phyloP scores from a whole-genome alignment of 2,113 vertebrate species.

The Serilophus lunatus region DNA sequence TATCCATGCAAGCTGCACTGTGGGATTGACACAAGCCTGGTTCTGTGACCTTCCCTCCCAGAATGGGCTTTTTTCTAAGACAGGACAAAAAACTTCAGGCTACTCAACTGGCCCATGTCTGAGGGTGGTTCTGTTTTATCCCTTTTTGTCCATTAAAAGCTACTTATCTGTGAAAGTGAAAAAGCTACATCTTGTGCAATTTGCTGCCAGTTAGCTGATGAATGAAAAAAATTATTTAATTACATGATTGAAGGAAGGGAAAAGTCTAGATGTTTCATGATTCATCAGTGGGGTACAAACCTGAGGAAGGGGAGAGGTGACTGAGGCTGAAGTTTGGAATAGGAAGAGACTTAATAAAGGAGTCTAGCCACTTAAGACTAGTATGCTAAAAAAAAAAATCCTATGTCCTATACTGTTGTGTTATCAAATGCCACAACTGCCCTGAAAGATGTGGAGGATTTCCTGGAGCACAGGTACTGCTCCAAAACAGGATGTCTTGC shows the following conservation, averaged over 20 bases:
- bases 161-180: background rate
- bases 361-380: background rate
- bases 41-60: background rate
- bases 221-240: background rate
- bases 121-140: background rate
- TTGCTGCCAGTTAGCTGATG: background rate
- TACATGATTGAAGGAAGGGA: background rate
- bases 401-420: background rate
- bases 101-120: background rate
- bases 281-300: background rate
- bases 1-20: accelerated
- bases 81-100: background rate
- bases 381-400: background rate
- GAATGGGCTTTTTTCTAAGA: background rate
- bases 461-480: background rate
- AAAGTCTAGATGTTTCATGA: background rate
- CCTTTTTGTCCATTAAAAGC: background rate
- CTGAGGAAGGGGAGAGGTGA: background rate
- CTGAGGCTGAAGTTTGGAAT: background rate
- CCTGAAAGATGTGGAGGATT: background rate
- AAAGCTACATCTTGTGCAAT: background rate
- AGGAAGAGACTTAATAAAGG: background rate
- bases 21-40: background rate
- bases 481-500: background rate
- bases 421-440: background rate